Evolutionary conservation across 2,797 vertebrate species (phyloP), one percentile per base, ranked within the genome.

Genomic region (Platyrinchus mystaceus): DNA sequence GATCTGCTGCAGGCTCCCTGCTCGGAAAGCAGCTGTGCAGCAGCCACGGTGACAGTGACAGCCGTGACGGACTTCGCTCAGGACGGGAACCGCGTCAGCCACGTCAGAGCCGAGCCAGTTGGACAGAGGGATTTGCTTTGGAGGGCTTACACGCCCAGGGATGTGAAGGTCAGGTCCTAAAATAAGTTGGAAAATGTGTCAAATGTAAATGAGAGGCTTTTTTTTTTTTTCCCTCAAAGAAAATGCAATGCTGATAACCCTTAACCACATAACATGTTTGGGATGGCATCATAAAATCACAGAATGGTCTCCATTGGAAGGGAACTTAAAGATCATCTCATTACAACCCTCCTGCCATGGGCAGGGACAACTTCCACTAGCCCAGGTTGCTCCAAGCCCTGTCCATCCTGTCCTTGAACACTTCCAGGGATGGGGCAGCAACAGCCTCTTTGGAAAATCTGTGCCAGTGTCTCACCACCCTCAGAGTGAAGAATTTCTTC

Each of bases 31-130:
- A 69, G 96, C 94, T 98, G 98, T 22, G 97, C 97, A 15, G 88
- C 37, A 23, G 97, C 97, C 12, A 19, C 18, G 3, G 93, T 99
- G 41, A 49, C 84, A 0, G 90, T 98, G 97, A 98, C 97, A 2
- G 98, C 98, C 1, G 96, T 98, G 92, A 98, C 98, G 0, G 98
- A 99, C 87, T 98, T 98, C 34, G 94, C 96, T 6, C 95, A 90
- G 26, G 98, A 98, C 3, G 98, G 98, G 41, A 97, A 96, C 93
- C 93, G 95, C 3, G 21, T 70, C 49, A 98, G 98, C 87, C 74
- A 93, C 69, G 27, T 99, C 49, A 53, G 79, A 14, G 97, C 94
- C 0, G 36, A 52, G 63, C 97, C 97, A 0, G 62, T 91, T 4
- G 32, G 94, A 14, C 14, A 36, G 0, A 91, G 96, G 12, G 97